Evolutionary conservation across 1,140 invertebrate genomes (phyloP), one percentile per base, ranked within the genome.

Genomic region (Temnothorax longispinosus): DNA sequence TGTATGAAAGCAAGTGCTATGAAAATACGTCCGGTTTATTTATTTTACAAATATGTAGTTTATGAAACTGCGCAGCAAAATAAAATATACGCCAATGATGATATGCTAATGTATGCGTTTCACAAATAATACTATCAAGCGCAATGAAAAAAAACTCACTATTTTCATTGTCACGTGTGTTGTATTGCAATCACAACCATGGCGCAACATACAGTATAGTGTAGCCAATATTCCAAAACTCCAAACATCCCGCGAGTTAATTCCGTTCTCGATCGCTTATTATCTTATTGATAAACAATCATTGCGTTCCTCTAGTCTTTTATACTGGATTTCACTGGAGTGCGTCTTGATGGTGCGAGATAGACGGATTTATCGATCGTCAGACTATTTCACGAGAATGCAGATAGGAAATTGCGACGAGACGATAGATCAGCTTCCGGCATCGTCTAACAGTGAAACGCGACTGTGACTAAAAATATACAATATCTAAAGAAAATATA

Each of bases 311-410:
- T 21, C 71, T 18, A 78, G 32, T 78, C 6, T 38, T 35, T 10
- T 18, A 18, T 44, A 32, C 15, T 27, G 27, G 21, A 76, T 47
- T 47, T 41, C 41, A 15, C 27, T 32, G 21, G 38, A 60, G 56
- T 18, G 41, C 27, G 3, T 78, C 35, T 38, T 13, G 52, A n/a
- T 35, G 15, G 7, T 15, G 18, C 18, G 27, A 78, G 7, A 10
- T n/a, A 47, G 41, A 35, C 15, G 2, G 44, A 67, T 52, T 64
- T 78, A 78, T 78, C 7, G 76, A 78, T 35, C 44, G 58, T 77
- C 58, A 52, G 50, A 74, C 52, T 65, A 78, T 35, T 78, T 78
- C 60, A 50, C 58, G 11, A 52, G 11, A 65, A 78, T 64, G 27
- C 27, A 8, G 18, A 47, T 27, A 35, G 27, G 41, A 35, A 47